These are phyloP conservation scores for Thunnus albacares DNA, from an alignment of 2,797 vertebrate genomes.

Conservation along the genomic window DNA sequence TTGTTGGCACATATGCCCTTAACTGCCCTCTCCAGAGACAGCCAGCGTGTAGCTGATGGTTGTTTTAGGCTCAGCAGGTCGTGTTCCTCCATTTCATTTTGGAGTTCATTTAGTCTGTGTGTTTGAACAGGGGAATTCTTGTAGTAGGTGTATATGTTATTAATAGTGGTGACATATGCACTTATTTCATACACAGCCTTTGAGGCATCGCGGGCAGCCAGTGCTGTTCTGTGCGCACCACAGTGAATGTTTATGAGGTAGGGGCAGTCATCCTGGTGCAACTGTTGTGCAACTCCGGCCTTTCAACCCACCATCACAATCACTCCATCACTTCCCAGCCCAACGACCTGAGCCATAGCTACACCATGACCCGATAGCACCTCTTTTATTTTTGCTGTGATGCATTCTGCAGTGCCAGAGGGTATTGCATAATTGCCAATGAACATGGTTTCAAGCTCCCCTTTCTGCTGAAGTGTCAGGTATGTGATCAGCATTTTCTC, in stretches of 20 bases:
- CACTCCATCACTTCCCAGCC: background rate
- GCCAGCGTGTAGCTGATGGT: too few relatives aligned
- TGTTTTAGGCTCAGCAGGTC: too few relatives aligned
- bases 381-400: constrained; percentile 10
- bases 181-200: constrained; percentile 4
- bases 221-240: background rate
- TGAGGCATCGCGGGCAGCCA: background rate
- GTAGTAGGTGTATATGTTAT: background rate
- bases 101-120: background rate
- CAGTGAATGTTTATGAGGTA: background rate
- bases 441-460: too few relatives aligned
- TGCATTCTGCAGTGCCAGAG: constrained; percentile 7
- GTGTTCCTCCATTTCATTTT: too few relatives aligned
- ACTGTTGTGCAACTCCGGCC: background rate
- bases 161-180: background rate
- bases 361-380: background rate
- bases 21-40: too few relatives aligned
- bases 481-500: constrained; percentile 2
- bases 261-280: background rate
- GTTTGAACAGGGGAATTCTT: background rate
- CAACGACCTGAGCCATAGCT: background rate
- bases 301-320: constrained; percentile 3
- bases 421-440: too few relatives aligned
- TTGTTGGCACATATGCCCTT: too few relatives aligned
- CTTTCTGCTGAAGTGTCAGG: background rate